Evolutionary conservation across 2,113 vertebrate genomes (phyloP).

Genomic region (Spea bombifrons): DNA sequence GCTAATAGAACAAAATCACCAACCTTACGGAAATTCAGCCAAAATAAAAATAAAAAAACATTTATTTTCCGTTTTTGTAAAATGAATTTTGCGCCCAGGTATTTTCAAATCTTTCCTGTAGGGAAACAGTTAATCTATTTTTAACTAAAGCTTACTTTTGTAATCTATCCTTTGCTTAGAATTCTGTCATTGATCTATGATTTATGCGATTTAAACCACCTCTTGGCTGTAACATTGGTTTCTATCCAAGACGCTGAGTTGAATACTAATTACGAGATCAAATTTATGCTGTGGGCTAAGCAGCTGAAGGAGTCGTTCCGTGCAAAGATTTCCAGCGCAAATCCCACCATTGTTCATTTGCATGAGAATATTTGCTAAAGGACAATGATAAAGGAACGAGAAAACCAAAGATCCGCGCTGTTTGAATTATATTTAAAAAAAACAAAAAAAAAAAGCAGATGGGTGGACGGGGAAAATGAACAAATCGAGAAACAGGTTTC

Average conservation of each 20-base stretch:
- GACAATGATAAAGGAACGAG: not conserved
- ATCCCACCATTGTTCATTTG: slow-evolving; percentile 54
- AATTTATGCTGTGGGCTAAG: slow-evolving; percentile 78
- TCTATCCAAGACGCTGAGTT: slow-evolving; percentile 78
- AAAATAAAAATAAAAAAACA: too few species aligned
- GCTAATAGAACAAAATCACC: not conserved
- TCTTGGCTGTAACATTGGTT: slow-evolving; percentile 78
- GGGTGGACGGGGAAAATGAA: not conserved
- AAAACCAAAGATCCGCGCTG: slow-evolving; percentile 7
- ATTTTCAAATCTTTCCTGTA: slow-evolving; percentile 61
- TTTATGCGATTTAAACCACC: slow-evolving; percentile 81
- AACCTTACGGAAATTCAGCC: too few species aligned
- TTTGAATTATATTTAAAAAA: not conserved
- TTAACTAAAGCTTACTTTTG: slow-evolving; percentile 84
- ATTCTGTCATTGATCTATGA: slow-evolving; percentile 86
- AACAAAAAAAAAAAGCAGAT: too few species aligned
- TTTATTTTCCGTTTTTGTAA: not conserved
- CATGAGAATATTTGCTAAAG: slow-evolving; percentile 50
- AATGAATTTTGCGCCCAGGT: slow-evolving; percentile 39
- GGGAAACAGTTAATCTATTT: slow-evolving; percentile 78
- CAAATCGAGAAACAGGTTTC: slow-evolving; percentile 2
- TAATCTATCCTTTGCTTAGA: slow-evolving; percentile 77
- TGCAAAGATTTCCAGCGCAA: slow-evolving; percentile 59
- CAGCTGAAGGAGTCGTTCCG: slow-evolving; percentile 68
- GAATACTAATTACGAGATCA: slow-evolving; percentile 86